Evolutionary conservation across 2,113 vertebrate genomes (phyloP), one percentile per base, ranked within the genome.

Genomic region (Pseudolaguvia tuberculata): DNA sequence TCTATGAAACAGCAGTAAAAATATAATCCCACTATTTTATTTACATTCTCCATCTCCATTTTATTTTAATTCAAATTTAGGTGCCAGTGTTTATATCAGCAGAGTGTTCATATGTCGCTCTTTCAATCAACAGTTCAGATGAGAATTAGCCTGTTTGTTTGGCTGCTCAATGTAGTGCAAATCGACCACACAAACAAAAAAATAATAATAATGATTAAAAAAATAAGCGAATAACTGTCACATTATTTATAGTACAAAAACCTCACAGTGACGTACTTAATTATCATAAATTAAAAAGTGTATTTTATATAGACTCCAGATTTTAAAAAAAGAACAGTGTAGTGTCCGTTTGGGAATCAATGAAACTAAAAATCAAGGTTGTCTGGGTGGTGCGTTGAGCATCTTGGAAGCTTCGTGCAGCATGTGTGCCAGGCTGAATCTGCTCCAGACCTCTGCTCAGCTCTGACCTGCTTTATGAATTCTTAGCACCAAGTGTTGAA

Each of bases 231-330:
- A n/a, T n/a, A n/a, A n/a, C n/a, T n/a, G n/a, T 35, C 55, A 51
- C 53, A 59, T 69, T 62, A 56, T 70, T 76, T 66, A 25, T 35
- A 47, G 21, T 61, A 52, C 18, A 45, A 70, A 76, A 21, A 52
- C 5, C 39, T 70, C 66, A 66, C 50, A 48, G 59, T 72, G 68
- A 18, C 39, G 51, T 56, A 61, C 27, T 48, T 55, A 21, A 48
- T 45, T 31, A 72, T 11, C 50, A 76, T 56, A 82, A 72, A 62
- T 68, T 15, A 23, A n/a, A 65, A 39, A 42, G 39, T 21, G 39
- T 21, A 20, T 35, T 21, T 5, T 23, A 53, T 29, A 51, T n/a
- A 18, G 45, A 65, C 77, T 77, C 75, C 68, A 61, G 74, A 59
- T 70, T 39, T 29, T 12, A 63, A 63, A 76, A 74, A n/a, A 65